Conservation (phyloP, 2,888 invertebrate genomes). For the Pasiphila rectangulata region DNA sequence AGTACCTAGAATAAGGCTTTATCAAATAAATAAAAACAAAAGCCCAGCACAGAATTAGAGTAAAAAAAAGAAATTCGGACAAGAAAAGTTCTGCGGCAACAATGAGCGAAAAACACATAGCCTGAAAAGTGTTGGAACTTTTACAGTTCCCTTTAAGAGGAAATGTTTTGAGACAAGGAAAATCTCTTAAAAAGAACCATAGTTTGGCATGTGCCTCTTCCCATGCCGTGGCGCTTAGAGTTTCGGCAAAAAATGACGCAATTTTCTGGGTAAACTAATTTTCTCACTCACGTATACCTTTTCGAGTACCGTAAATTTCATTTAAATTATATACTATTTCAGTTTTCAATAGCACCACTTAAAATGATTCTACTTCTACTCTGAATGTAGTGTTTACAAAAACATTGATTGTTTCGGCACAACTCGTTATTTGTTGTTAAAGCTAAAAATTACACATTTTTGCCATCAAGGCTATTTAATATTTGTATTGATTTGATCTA, state of each 20-base stretch:
- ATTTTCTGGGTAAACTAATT: too few relatives aligned
- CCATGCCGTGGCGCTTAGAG: conserved; percentile 7
- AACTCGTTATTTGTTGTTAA: too few relatives aligned
- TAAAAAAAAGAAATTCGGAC: conserved; percentile 59
- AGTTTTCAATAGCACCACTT: too few relatives aligned
- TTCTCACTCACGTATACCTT: too few relatives aligned
- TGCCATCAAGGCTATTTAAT: too few relatives aligned
- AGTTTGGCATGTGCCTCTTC: conserved; percentile 23
- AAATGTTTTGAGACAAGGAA: conserved; percentile 30
- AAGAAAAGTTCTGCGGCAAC: conserved; percentile 62
- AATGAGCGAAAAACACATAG: conserved; percentile 78
- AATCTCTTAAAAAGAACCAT: conserved; percentile 29
- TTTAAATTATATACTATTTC: too few relatives aligned
- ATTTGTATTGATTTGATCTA: background rate
- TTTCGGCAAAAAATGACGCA: background rate
- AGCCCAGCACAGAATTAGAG: conserved; percentile 69
- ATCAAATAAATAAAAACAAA: conserved; percentile 35
- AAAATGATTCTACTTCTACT: too few relatives aligned
- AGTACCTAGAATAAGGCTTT: too few relatives aligned
- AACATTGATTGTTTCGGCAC: too few relatives aligned
- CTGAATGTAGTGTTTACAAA: too few relatives aligned
- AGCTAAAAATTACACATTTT: too few relatives aligned
- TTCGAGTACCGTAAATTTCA: too few relatives aligned
- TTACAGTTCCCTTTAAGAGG: conserved; percentile 36
- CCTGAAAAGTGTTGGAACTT: conserved; percentile 41